These are phyloP conservation scores for Eulemur albifrons DNA, from an alignment of 2,797 vertebrate species.

Conservation along the genomic window DNA sequence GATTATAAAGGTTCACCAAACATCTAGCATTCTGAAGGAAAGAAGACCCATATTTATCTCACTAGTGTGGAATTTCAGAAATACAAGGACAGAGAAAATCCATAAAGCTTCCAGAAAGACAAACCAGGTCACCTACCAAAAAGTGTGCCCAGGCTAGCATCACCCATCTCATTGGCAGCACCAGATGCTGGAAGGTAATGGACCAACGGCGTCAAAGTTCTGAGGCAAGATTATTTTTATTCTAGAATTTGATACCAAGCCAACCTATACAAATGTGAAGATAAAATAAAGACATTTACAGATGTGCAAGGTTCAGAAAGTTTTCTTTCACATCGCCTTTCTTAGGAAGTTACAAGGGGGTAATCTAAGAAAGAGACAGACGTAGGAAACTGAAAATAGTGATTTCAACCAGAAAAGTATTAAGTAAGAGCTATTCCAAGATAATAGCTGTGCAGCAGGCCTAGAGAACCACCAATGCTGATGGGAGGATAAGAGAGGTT, in stretches of 20 bases:
- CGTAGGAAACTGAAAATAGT: neutral
- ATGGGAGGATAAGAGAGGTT: neutral
- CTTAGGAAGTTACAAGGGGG: constrained; percentile 20
- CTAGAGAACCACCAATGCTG: neutral
- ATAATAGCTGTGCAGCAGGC: neutral
- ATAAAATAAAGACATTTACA: constrained; percentile 43
- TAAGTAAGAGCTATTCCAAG: neutral
- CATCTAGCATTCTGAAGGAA: constrained; percentile 37
- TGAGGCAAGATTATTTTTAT: constrained; percentile 48
- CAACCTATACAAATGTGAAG: constrained; percentile 43
- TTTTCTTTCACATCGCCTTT: constrained; percentile 18
- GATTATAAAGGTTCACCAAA: constrained; percentile 47
- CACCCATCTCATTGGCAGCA: neutral
- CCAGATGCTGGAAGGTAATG: neutral
- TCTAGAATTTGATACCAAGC: constrained; percentile 42
- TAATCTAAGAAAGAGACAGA: constrained; percentile 46
- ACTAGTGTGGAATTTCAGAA: constrained; percentile 51
- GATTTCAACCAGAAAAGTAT: neutral
- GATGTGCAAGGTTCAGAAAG: constrained; percentile 29
- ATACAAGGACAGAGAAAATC: constrained; percentile 9
- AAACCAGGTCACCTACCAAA: neutral
- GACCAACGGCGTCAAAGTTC: neutral
- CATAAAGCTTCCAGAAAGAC: constrained; percentile 1
- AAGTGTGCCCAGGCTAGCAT: neutral
- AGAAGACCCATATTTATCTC: constrained; percentile 28